Base-by-base conservation (phyloP, 2,888 invertebrate species). In the Tinea trinotella region DNA sequence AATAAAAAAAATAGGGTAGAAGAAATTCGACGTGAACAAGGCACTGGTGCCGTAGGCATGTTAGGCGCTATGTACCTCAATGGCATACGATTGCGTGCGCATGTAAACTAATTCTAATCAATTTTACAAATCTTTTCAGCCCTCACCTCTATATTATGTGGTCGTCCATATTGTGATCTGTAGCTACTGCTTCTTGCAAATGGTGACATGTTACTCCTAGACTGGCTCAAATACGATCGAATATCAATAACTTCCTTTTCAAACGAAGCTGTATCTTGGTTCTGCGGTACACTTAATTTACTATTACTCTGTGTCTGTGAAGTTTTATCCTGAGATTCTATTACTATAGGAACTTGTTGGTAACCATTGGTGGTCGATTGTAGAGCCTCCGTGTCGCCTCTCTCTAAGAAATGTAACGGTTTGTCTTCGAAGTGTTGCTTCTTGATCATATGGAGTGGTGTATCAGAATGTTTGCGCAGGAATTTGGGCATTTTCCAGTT, bases 401-500 rank as follows among this genome's bases (percentile, higher is more conserved):
- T 66, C 59, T 78, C 80, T 56, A 80, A 59, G 30, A 76, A 70
- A 58, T 78, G 69, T 59, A 80, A 71, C 2, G 71, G 68, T 59
- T 80, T 81, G 30, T 82, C 67, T 17, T 76, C 79, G 53, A 74
- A 68, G 36, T 76, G 79, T 30, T 71, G 73, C 60, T 84, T 85
- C 60, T 84, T 84, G 9, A 85, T 78, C 61, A 79, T 76, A 54
- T 83, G 83, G 10, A 84, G 61, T 3, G 84, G 82, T 12, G 85
- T 82, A 59, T 90, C 90, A 0, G 88, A 85, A 66, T 85, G 84
- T 64, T 91, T 91, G 53, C 90, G 85, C 49, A 92, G 73, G 65
- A 92, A 91, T 62, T 88, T 88, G 40, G 92, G 90, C 59, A 92
- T 89, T 73, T 90, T 91, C 91, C 91, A 91, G 60, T 88, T 89